Percentiles rank a stretch among this genome's conserved stretches.
These are phyloP conservation scores for Hyles lineata DNA, from an alignment of 2,888 invertebrate genomes.

Conservation along the genomic window DNA sequence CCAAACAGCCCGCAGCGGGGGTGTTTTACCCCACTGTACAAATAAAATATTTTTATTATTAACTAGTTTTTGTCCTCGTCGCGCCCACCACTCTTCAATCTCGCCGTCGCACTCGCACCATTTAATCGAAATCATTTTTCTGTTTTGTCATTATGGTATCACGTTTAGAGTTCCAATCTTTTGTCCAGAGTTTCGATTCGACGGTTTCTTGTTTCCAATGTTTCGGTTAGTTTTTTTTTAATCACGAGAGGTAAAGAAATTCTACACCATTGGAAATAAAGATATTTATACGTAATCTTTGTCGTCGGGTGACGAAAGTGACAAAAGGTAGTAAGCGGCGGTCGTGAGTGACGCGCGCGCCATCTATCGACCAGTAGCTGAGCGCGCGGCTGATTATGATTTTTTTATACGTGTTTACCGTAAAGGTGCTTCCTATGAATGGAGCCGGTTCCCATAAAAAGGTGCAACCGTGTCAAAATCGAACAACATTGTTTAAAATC, in stretches of 20 bases:
- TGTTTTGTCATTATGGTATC: conserved; percentile 85
- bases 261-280: conserved; percentile 49
- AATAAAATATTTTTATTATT: conserved; percentile 85
- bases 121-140: conserved; percentile 85
- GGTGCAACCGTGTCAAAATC: conserved; percentile 81
- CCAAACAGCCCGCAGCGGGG: conserved; percentile 84
- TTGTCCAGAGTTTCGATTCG: conserved; percentile 78
- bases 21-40: conserved; percentile 84
- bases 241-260: conserved; percentile 68
- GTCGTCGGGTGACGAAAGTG: not conserved
- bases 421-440: conserved; percentile 72
- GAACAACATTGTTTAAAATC: conserved; percentile 79
- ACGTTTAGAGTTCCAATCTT: conserved; percentile 82
- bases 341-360: conserved; percentile 11
- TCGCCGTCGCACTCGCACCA: conserved; percentile 66
- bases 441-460: conserved; percentile 71
- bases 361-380: conserved; percentile 42
- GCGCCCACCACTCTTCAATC: conserved; percentile 58
- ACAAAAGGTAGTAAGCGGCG: conserved; percentile 8
- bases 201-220: conserved; percentile 82
- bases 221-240: conserved; percentile 70
- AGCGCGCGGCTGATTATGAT: conserved; percentile 45
- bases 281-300: conserved; percentile 24
- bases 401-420: conserved; percentile 62
- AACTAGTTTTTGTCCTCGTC: conserved; percentile 73